phyloP scores from a whole-genome alignment of 2,888 invertebrate species.

The Caradrina kadenii region DNA sequence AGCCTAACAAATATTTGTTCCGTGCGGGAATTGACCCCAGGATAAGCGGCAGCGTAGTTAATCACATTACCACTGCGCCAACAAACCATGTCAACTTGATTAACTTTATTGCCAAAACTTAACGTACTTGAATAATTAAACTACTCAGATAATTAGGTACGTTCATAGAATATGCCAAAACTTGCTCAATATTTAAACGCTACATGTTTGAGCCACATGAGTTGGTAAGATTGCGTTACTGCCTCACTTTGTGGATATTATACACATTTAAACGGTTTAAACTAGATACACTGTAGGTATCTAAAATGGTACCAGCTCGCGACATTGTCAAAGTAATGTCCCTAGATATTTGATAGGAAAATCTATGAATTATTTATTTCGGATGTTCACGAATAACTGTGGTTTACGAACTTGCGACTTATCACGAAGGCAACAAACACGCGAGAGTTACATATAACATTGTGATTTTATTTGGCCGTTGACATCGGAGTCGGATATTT shows the following conservation, averaged over 20 bases:
- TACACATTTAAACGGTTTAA: background rate
- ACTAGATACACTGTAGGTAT: background rate
- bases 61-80: no score
- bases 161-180: background rate
- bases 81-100: no score
- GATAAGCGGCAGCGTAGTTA: no score
- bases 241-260: background rate
- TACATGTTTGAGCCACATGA: slow-evolving; percentile 1
- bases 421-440: slow-evolving; percentile 29
- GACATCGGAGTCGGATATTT: background rate
- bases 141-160: slow-evolving; percentile 1
- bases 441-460: slow-evolving; percentile 9
- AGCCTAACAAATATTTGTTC: no score
- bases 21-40: no score
- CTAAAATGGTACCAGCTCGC: slow-evolving; percentile 42
- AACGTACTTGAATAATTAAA: slow-evolving; percentile 34
- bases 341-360: slow-evolving; percentile 23
- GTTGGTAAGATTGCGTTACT: slow-evolving; percentile 15
- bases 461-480: background rate
- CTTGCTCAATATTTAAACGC: slow-evolving; percentile 37
- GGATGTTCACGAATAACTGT: slow-evolving; percentile 24
- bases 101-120: background rate
- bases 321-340: slow-evolving; percentile 41
- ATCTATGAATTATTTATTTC: slow-evolving; percentile 39
- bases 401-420: slow-evolving; percentile 41